Evolutionary conservation across 2,888 invertebrate species (phyloP).

Genomic region (Agrotis exclamationis): DNA sequence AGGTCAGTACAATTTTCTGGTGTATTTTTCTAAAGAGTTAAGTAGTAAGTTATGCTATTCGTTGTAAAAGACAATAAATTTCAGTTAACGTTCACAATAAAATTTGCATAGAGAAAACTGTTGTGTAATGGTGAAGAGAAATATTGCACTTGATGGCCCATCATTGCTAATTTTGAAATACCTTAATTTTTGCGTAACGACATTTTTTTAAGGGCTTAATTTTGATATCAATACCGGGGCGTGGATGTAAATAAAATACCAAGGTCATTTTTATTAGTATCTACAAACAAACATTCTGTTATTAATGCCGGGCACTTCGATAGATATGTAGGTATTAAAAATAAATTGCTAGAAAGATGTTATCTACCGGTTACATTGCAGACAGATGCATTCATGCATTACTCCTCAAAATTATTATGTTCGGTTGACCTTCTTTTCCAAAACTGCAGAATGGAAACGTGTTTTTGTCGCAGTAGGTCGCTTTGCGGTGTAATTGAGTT

Average conservation of each 20-base stretch:
- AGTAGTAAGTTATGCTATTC: slow-evolving; percentile 1
- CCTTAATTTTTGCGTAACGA: slow-evolving; percentile 2
- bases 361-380: slow-evolving; percentile 25
- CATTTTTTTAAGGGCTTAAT: slow-evolving; percentile 14
- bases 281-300: slow-evolving; percentile 29
- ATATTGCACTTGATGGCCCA: slow-evolving; percentile 16
- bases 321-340: background rate
- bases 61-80: slow-evolving; percentile 11
- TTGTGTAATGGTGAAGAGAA: background rate
- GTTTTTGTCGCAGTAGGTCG: slow-evolving; percentile 48
- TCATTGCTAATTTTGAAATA: slow-evolving; percentile 6
- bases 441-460: slow-evolving; percentile 39
- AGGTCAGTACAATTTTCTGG: slow-evolving; percentile 89
- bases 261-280: slow-evolving; percentile 34
- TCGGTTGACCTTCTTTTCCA: slow-evolving; percentile 41
- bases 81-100: slow-evolving; percentile 16
- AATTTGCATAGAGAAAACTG: slow-evolving; percentile 23
- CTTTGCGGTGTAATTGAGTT: slow-evolving; percentile 16
- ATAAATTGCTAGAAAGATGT: slow-evolving; percentile 15
- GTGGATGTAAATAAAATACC: slow-evolving; percentile 29
- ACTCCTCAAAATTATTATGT: background rate
- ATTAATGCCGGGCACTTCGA: slow-evolving; percentile 8
- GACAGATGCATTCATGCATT: too few species aligned
- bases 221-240: slow-evolving; percentile 14
- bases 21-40: slow-evolving; percentile 16